These are phyloP conservation scores for Sus cebifrons DNA, from an alignment of 2,797 vertebrate genomes.

Conservation along the genomic window DNA sequence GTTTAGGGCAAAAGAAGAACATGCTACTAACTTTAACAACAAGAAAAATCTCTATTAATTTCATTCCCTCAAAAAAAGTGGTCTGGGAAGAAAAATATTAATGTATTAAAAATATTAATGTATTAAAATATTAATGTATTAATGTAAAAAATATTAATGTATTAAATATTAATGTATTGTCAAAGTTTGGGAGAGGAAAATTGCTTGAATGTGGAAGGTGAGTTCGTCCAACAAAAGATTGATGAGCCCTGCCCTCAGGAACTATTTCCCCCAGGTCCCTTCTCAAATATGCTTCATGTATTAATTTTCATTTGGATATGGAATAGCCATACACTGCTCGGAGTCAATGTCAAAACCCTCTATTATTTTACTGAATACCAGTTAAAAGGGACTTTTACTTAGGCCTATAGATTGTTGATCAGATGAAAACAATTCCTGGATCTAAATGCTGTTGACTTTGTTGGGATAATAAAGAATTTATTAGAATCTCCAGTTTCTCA, in stretches of 20 bases:
- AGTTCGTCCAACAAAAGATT: neutral
- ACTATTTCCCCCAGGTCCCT: neutral
- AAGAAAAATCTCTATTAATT: neutral
- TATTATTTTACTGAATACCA: neutral
- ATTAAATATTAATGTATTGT: neutral
- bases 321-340: neutral
- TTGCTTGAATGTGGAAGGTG: neutral
- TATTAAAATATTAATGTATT: neutral
- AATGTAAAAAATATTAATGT: neutral
- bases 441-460: neutral
- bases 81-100: neutral
- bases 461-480: neutral
- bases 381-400: neutral
- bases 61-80: neutral
- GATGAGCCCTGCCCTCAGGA: neutral
- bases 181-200: neutral
- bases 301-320: neutral
- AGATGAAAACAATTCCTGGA: conserved; percentile 15
- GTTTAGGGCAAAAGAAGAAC: neutral
- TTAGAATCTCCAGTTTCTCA: neutral
- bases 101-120: neutral
- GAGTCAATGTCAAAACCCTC: neutral
- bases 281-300: neutral
- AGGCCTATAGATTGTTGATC: neutral
- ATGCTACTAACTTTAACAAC: neutral